Conservation (phyloP, 2,113 vertebrate species). For the Alethe diademata region DNA sequence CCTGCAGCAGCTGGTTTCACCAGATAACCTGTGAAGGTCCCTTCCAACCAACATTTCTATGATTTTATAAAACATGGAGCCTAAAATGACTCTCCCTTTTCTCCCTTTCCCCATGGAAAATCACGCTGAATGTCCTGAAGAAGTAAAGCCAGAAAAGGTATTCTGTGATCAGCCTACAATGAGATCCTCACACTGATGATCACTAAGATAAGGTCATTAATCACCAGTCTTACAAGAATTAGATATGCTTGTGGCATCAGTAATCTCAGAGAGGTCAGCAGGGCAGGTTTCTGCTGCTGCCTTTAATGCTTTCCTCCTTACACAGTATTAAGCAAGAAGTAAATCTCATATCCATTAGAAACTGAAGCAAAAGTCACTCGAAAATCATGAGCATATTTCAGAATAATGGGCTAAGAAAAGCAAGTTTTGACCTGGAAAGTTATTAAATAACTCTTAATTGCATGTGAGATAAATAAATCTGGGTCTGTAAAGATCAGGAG, state of each 20-base stretch:
- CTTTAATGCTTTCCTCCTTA: background rate
- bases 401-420: background rate
- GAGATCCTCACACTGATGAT: background rate
- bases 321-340: background rate
- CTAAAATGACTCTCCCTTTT: background rate
- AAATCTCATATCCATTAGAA: background rate
- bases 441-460: background rate
- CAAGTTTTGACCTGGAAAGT: background rate
- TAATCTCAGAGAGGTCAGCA: background rate
- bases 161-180: background rate
- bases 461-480: background rate
- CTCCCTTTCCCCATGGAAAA: background rate
- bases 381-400: background rate
- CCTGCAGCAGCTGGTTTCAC: background rate
- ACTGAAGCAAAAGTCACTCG: background rate
- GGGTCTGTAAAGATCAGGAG: background rate
- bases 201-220: background rate
- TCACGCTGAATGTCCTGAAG: background rate
- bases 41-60: background rate
- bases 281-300: background rate
- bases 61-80: background rate
- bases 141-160: background rate
- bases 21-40: background rate
- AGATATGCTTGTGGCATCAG: background rate
- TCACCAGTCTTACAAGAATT: background rate